Base-by-base conservation (phyloP, 2,888 invertebrate species). In the Pyrrhosoma nymphula region DNA sequence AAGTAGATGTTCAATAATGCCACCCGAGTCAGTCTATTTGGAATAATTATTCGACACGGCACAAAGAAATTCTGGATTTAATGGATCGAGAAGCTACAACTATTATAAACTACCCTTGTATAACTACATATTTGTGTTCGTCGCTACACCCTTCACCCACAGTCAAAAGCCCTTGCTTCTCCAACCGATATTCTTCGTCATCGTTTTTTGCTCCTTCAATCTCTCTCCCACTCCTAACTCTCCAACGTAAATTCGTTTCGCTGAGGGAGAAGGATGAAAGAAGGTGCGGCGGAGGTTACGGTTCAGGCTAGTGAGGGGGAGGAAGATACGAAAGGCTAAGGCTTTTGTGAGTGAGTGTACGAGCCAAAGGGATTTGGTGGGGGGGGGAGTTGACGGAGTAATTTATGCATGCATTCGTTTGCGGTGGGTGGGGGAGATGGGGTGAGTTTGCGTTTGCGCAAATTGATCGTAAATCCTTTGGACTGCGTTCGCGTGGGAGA, bases 401-500 rank as follows among this genome's bases (percentile, higher is more conserved):
- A 82, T 82, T 82, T 35, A 82, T 82, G 14, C 30, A 82, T 3
- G 30, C 82, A 82, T 82, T 82, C 35, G 35, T 82, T 82, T 69
- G 30, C 82, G 16, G 16, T n/a, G n/a, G n/a, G 69, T 4, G 47
- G 47, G 47, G 47, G 12, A 60, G 60, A 14, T 3, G 6, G 47
- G 47, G 1, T 35, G 8, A 35, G 18, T 82, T n/a, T 4, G 82
- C 35, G 82, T 82, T 82, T 82, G 30, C 82, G 82, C 35, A 35
- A 82, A 82, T 30, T 82, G 35, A 82, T 82, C 82, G 82, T 82
- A 82, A 82, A 82, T 82, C 35, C 30, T 82, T 82, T 82, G 10
- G 30, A 16, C 10, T 35, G 69, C 69, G 82, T 30, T 18, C 82
- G 35, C 18, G 3, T 12, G 16, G 30, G 35, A 82, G 82, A 16